Base-by-base conservation (phyloP, 2,888 invertebrate genomes). In the Gasteruption jaculator region DNA sequence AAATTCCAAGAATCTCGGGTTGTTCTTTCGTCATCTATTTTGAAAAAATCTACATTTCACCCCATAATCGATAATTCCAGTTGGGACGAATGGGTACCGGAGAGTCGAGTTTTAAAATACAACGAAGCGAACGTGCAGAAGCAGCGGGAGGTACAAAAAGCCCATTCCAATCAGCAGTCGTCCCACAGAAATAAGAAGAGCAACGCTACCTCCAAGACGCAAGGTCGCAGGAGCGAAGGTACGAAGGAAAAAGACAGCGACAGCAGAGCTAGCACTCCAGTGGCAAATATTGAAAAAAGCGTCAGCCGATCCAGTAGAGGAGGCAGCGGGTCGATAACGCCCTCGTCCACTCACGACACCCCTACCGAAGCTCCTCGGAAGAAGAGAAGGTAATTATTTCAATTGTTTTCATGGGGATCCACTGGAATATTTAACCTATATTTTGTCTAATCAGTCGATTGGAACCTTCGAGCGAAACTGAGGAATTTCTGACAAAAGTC, bases 221-320 rank as follows among this genome's bases (percentile, higher is more conserved):
- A 60, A 38, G 58, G 59, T 1, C 53, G 65, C 10, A 52, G 59
- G 24, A 64, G 61, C n/a, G 65, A 65, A 37, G 56, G 58, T 4
- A 44, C 42, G n/a, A 49, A 59, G 5, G 59, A 64, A 4, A 76
- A 74, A 51, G 77, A 76, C 21, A 63, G 72, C 0, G 78, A 78
- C 59, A 81, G 82, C 11, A 71, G 83, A 53, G 80, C 82, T 1
- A 82, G 82, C 15, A 83, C 83, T 3, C 83, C 83, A 7, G 76
- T 65, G 6, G 57, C 61, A 5, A 56, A 58, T 2, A 45, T 58
- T 19, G 65, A 65, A 4, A 65, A 60, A 48, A 50, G 53, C 22
- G 53, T 57, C 2, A 57, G 56, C 35, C 57, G 65, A 5, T 52
- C 62, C 10, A 53, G 45, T 36, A 65, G 61, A 46, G 38, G 53